Conservation (phyloP, 2,797 vertebrate genomes). For the Ptychadena robeensis region DNA sequence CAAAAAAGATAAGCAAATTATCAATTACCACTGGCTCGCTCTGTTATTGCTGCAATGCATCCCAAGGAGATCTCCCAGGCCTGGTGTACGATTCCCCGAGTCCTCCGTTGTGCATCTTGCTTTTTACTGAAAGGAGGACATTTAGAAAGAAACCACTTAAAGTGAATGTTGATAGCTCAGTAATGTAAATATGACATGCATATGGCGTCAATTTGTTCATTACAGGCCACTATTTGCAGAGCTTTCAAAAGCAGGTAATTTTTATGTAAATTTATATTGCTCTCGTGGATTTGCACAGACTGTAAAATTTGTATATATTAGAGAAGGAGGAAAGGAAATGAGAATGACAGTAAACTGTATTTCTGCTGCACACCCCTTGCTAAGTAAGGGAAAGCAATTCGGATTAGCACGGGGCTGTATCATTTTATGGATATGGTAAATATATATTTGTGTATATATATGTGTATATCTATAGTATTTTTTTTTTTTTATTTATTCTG, state of each 20-base stretch:
- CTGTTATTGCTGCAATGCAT: constrained; percentile 48
- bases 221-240: constrained; percentile 5
- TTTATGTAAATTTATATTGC: constrained; percentile 47
- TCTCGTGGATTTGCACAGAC: constrained; percentile 12
- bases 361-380: not conserved
- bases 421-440: not conserved
- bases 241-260: constrained; percentile 24
- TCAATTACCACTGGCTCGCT: constrained; percentile 52
- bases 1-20: constrained; percentile 61
- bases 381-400: not conserved
- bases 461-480: no score
- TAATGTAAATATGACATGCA: constrained; percentile 48
- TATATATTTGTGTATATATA: no score
- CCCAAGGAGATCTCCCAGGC: constrained; percentile 14
- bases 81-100: not conserved
- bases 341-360: not conserved
- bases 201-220: constrained; percentile 31
- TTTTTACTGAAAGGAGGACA: constrained; percentile 13
- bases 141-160: constrained; percentile 19
- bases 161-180: constrained; percentile 18
- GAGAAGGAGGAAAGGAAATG: not conserved
- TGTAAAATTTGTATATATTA: constrained; percentile 28
- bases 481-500: not conserved
- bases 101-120: constrained; percentile 23
- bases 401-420: not conserved